Percentiles rank a stretch among this genome's conserved stretches.
Conservation (phyloP, 2,888 invertebrate genomes). For the Drosophila kambysellisi region DNA sequence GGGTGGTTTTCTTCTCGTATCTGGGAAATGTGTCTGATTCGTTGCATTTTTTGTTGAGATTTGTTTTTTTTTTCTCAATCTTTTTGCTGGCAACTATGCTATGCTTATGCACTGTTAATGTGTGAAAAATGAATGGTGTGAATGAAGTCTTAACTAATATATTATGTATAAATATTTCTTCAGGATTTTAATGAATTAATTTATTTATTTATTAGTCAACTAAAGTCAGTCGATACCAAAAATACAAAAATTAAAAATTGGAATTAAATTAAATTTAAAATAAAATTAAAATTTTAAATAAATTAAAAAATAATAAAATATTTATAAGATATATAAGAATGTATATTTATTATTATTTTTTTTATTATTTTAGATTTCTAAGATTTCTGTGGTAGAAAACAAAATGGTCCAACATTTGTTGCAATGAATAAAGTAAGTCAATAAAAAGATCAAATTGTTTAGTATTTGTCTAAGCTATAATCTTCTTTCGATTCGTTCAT, state of each 20-base stretch:
- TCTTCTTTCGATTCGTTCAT: too few species aligned
- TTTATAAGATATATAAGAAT: too few species aligned
- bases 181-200: background rate
- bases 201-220: too few species aligned
- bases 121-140: background rate
- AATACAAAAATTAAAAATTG: too few species aligned
- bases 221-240: too few species aligned
- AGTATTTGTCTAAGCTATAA: background rate
- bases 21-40: conserved; percentile 30
- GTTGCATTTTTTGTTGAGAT: conserved; percentile 39
- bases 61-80: background rate
- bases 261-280: too few species aligned
- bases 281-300: too few species aligned
- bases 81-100: background rate
- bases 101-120: background rate
- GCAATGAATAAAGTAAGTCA: background rate
- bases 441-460: background rate
- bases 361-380: too few species aligned
- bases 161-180: background rate
- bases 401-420: too few species aligned
- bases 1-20: conserved; percentile 59
- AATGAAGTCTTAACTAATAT: background rate
- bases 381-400: too few species aligned
- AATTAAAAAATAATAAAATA: too few species aligned
- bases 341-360: too few species aligned